Evolutionary conservation across 1,140 invertebrate genomes (phyloP).

Genomic region (Leucophenga varia): DNA sequence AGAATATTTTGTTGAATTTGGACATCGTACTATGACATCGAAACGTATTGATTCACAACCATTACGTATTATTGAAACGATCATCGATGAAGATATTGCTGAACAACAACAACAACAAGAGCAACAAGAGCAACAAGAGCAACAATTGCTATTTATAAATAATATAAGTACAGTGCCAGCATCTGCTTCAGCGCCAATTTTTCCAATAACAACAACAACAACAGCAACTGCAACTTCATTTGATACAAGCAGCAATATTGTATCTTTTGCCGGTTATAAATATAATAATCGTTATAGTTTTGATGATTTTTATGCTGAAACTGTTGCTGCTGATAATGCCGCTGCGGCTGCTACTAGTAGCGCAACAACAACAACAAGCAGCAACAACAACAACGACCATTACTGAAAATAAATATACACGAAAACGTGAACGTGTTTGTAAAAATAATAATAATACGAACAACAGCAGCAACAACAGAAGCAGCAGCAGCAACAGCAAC

Average conservation of each 20-base stretch:
- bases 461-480: slow-evolving; percentile 23
- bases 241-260: too few species aligned
- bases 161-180: slow-evolving; percentile 4
- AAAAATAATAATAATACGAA: slow-evolving; percentile 53
- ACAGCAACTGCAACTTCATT: slow-evolving; percentile 14
- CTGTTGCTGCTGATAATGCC: too few species aligned
- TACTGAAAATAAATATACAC: slow-evolving; percentile 52
- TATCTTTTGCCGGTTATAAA: too few species aligned
- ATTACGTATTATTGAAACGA: slow-evolving; percentile 19
- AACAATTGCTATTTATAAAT: too few species aligned
- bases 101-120: too few species aligned
- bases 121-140: too few species aligned
- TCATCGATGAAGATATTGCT: slow-evolving; percentile 37
- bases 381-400: slow-evolving; percentile 13
- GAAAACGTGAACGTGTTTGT: slow-evolving; percentile 54
- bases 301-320: too few species aligned
- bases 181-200: slow-evolving; percentile 15
- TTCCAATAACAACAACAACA: slow-evolving; percentile 10
- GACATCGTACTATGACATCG: neutral
- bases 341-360: too few species aligned
- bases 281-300: too few species aligned
- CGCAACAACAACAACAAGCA: slow-evolving; percentile 4
- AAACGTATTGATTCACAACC: neutral
- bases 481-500: slow-evolving; percentile 20
- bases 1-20: too few species aligned